Evolutionary conservation across 2,113 vertebrate genomes (phyloP).

Genomic region (Orthochromis indermauri): DNA sequence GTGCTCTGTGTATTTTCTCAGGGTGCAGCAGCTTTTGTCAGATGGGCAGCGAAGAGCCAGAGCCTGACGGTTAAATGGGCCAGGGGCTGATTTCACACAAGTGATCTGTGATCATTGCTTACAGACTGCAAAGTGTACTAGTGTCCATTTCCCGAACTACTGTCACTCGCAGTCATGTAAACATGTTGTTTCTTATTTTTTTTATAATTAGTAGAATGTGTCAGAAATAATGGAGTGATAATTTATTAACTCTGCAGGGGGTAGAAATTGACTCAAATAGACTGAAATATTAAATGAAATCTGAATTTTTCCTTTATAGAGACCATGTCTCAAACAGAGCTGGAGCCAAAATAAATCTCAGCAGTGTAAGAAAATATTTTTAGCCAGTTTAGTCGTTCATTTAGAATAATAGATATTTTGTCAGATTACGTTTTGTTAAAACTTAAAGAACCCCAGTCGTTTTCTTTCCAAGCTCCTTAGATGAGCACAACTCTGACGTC

Average conservation of each 20-base stretch:
- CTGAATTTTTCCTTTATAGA: not conserved
- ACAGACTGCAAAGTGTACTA: not conserved
- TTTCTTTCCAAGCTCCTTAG: not conserved
- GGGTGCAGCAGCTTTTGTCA: not conserved
- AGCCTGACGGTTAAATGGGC: not conserved
- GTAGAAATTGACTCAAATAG: not conserved
- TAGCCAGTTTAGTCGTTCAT: not conserved
- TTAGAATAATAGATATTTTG: not conserved
- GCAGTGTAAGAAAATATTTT: not conserved
- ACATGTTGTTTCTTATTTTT: not conserved
- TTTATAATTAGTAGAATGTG: not conserved
- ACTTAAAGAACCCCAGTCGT: not conserved
- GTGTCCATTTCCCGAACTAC: accelerated
- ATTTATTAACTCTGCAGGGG: not conserved
- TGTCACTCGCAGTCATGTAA: not conserved
- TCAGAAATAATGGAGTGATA: not conserved
- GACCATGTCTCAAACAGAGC: not conserved
- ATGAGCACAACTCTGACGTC: not conserved
- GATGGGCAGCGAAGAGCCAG: not conserved
- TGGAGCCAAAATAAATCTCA: not conserved
- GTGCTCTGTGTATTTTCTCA: not conserved
- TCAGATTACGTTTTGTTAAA: not conserved
- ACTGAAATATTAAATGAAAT: not conserved
- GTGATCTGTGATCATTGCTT: not conserved
- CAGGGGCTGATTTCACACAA: not conserved